Percentiles rank a stretch among this genome's conserved stretches.
Evolutionary conservation across 2,797 vertebrate species (phyloP).

Genomic region (Gymnothorax reevesii): DNA sequence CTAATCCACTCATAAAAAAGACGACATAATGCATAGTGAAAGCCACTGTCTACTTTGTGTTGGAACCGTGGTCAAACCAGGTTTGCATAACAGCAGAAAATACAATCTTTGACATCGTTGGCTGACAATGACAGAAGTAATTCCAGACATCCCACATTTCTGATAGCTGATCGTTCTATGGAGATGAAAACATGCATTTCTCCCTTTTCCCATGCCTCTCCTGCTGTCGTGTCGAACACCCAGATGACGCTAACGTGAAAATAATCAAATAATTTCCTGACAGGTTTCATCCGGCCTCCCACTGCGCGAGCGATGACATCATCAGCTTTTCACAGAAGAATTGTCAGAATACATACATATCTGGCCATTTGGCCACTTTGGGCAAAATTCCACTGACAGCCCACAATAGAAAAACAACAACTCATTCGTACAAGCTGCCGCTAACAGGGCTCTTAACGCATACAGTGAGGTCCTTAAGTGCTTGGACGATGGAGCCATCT

Average conservation of each 20-base stretch:
- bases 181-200: constrained; percentile 61
- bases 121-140: constrained; percentile 68
- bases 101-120: constrained; percentile 61
- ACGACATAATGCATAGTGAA: constrained; percentile 51
- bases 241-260: constrained; percentile 28
- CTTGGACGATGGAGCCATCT: too few relatives aligned
- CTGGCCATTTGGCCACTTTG: constrained; percentile 45
- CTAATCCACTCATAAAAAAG: constrained; percentile 73
- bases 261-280: constrained; percentile 35
- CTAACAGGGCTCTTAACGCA: background rate
- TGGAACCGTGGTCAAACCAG: constrained; percentile 31
- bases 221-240: constrained; percentile 31
- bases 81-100: constrained; percentile 32
- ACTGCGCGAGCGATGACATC: constrained; percentile 56
- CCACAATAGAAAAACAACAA: constrained; percentile 9
- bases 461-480: too few relatives aligned
- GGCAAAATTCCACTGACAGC: constrained; percentile 35
- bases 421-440: background rate
- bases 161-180: constrained; percentile 61
- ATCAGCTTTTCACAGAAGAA: constrained; percentile 27
- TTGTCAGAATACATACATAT: constrained; percentile 30
- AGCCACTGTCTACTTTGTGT: constrained; percentile 30
- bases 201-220: constrained; percentile 47
- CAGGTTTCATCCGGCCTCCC: constrained; percentile 41
- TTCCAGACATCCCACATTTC: constrained; percentile 66